phyloP scores from a whole-genome alignment of 2,797 vertebrate genomes.

The Nannoperca australis region DNA sequence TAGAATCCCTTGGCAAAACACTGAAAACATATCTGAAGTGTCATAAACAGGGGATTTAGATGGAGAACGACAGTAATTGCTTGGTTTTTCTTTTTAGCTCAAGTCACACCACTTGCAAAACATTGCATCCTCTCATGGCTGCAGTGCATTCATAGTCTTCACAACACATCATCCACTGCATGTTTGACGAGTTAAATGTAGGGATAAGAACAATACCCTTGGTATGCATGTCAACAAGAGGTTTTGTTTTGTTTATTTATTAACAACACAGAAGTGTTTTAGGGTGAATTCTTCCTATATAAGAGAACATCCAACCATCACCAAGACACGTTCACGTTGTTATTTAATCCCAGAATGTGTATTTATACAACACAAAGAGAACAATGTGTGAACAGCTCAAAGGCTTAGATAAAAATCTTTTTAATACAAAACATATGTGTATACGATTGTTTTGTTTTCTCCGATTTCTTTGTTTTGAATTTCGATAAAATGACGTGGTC shows the following conservation, averaged over 20 bases:
- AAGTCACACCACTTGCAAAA: neutral
- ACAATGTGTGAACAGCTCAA: conserved; percentile 33
- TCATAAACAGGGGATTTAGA: neutral
- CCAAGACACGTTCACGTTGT: neutral
- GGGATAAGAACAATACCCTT: neutral
- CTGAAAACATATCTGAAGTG: neutral
- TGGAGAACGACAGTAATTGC: too few relatives aligned
- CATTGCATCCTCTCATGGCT: neutral
- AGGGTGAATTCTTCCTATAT: neutral
- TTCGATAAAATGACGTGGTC: conserved; percentile 34
- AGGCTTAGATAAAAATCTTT: conserved; percentile 27
- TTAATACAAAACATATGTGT: conserved; percentile 32
- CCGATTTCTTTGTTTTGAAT: conserved; percentile 55
- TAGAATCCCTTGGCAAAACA: neutral
- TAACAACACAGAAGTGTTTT: neutral
- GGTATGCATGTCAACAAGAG: neutral
- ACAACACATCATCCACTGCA: neutral
- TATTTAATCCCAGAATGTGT: conserved; percentile 11
- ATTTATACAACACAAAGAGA: conserved; percentile 21
- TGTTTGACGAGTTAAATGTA: neutral
- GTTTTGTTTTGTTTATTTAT: neutral
- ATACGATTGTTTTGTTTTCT: conserved; percentile 38
- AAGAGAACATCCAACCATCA: neutral
- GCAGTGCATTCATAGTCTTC: neutral
- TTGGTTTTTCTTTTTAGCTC: too few relatives aligned